Base-by-base conservation (phyloP, 2,113 vertebrate species). In the Marcusenius ussheri region DNA sequence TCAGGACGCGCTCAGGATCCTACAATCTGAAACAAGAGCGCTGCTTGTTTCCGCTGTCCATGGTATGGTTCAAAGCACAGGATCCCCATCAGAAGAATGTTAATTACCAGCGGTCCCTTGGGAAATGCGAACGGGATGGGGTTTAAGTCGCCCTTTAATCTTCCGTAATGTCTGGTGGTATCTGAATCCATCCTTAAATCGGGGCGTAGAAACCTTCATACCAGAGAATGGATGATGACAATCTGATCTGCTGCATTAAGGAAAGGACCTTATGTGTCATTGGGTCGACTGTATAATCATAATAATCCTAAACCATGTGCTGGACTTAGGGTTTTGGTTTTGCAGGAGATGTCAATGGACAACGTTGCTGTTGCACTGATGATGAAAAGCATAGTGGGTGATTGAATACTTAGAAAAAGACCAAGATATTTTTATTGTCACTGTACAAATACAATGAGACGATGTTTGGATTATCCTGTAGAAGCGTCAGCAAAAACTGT, bases 101-200 rank as follows among this genome's bases (percentile, higher is more conserved):
- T 94, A 93, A 94, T 94, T 95, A 93, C 93, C 93, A 91, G 91
- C 91, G 91, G 90, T 93, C 92, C 62, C 11, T 90, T 92, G 94
- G 93, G 93, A 94, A 91, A 70, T 45, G 31, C 9, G 24, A 85
- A 90, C 39, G 70, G 77, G 77, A 45, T 85, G 24, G 24, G n/a
- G 74, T 45, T 49, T 17, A 42, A 62, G 70, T 89, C 88, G 10
- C 17, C 35, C 70, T 77, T 77, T 89, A 83, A 89, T 89, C 88
- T 89, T 51, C 53, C 89, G 42, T 42, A 83, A 90, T 58, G 53
- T 90, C 89, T 31, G 24, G 62, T 42, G 89, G 53, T 24, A 85
- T 86, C 80, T 66, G 89, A 85, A 89, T 83, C 49, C 53, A 53
- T 89, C 88, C 74, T 53, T 47, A 83, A 49, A 45, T 49, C 62